Percentiles rank a stretch among this genome's conserved stretches.
These are phyloP conservation scores for Poeciliopsis turrubarensis DNA, from an alignment of 2,113 vertebrate species.

Conservation along the genomic window DNA sequence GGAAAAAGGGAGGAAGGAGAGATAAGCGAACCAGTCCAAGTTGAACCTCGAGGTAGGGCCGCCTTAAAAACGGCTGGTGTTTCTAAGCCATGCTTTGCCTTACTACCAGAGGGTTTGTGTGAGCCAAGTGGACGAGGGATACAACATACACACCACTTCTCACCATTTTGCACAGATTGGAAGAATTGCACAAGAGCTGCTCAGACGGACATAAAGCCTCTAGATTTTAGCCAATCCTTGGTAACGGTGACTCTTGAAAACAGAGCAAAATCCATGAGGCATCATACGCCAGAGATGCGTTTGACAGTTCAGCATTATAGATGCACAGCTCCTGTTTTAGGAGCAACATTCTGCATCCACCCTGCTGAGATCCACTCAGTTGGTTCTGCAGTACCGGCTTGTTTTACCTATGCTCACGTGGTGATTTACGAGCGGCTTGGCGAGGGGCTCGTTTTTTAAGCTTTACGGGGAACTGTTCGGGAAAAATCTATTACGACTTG, in stretches of 20 bases:
- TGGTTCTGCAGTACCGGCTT: not conserved
- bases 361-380: not conserved
- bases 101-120: not conserved
- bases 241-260: not conserved
- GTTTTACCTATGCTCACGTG: fast-evolving
- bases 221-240: not conserved
- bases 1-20: not conserved
- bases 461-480: not conserved
- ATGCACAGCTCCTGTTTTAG: not conserved
- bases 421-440: not conserved
- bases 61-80: not conserved
- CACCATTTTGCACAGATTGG: not conserved
- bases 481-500: not conserved
- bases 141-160: not conserved
- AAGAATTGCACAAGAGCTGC: not conserved
- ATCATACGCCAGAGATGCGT: not conserved
- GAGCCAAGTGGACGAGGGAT: not conserved
- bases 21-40: not conserved
- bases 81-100: not conserved
- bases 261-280: not conserved
- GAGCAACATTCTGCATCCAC: not conserved
- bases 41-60: not conserved
- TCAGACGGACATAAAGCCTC: not conserved
- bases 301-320: not conserved
- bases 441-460: not conserved